Percentiles rank a stretch among this genome's conserved stretches.
These are phyloP conservation scores for Seladonia tumulorum DNA, from an alignment of 2,888 invertebrate species.

Conservation along the genomic window DNA sequence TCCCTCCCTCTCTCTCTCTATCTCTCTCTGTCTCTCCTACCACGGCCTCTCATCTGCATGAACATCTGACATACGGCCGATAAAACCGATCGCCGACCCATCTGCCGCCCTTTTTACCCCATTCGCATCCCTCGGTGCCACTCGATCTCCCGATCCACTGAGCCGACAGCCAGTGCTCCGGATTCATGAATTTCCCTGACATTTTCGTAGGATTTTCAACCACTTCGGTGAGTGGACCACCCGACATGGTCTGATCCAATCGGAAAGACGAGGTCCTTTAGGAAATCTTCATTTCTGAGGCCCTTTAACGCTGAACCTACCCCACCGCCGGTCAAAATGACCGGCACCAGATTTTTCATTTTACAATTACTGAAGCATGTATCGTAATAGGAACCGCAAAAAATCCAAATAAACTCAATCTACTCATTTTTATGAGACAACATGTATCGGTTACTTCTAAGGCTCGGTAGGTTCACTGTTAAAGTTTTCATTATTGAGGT, in stretches of 20 bases:
- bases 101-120: conserved; percentile 74
- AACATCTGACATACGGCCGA: conserved; percentile 80
- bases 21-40: too few species aligned
- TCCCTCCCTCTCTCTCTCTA: neutral
- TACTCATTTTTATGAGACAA: too few species aligned
- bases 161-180: neutral
- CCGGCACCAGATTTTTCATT: too few species aligned
- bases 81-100: conserved; percentile 72
- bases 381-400: too few species aligned
- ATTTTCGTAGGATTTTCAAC: neutral
- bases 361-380: too few species aligned
- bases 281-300: neutral
- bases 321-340: too few species aligned
- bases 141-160: conserved; percentile 28
- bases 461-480: too few species aligned
- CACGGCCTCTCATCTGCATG: conserved; percentile 76
- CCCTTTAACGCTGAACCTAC: too few species aligned
- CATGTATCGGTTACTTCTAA: too few species aligned
- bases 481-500: too few species aligned
- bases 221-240: neutral
- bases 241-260: neutral
- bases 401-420: too few species aligned
- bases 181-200: neutral
- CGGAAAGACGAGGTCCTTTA: neutral
- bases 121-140: conserved; percentile 35